phyloP scores from a whole-genome alignment of 2,797 vertebrate species.

The Falco berigora region DNA sequence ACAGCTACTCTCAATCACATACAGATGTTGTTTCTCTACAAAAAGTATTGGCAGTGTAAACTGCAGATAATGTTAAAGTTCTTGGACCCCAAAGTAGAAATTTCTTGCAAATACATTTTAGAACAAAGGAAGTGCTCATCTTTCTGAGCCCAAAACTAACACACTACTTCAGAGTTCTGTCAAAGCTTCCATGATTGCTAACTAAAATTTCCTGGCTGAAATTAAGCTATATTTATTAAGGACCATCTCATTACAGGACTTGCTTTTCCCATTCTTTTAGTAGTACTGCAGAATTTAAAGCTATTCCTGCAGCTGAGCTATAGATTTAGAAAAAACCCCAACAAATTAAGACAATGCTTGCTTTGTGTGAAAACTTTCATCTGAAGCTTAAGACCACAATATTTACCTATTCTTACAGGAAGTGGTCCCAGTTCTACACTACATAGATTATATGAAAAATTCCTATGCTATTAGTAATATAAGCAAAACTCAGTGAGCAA shows the following conservation, averaged over 20 bases:
- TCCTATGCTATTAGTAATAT: background rate
- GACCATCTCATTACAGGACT: background rate
- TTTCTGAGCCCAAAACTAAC: background rate
- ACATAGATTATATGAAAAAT: background rate
- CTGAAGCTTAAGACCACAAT: background rate
- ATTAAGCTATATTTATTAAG: background rate
- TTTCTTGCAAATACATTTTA: background rate
- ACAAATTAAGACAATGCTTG: background rate
- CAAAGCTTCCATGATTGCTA: background rate
- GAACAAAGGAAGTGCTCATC: background rate
- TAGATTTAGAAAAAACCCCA: background rate
- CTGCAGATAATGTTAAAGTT: background rate
- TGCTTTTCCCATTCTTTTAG: background rate
- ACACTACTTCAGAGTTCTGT: background rate
- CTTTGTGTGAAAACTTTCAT: background rate
- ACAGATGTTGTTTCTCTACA: conserved; percentile 19
- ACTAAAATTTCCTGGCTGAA: background rate
- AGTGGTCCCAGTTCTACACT: background rate
- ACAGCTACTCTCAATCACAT: background rate
- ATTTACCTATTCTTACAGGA: background rate
- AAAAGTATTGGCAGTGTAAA: background rate
- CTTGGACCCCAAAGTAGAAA: background rate
- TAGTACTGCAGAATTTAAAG: background rate
- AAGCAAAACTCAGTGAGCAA: background rate
- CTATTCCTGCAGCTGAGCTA: background rate